Conservation (phyloP, 2,888 invertebrate genomes). For the Ichneumoninae sp. region DNA sequence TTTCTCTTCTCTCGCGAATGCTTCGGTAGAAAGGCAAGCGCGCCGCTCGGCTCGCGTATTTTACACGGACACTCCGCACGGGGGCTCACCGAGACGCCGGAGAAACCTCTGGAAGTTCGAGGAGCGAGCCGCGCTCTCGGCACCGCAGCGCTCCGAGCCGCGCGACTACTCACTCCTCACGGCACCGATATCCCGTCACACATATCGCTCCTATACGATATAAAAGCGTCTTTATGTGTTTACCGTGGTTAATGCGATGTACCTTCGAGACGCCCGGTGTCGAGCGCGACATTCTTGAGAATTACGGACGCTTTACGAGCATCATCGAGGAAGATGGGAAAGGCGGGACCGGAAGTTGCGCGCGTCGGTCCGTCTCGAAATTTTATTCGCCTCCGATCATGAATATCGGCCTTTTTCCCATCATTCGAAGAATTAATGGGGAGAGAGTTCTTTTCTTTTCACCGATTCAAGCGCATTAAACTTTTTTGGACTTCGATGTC, state of each 20-base stretch:
- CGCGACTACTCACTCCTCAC: slow-evolving; percentile 50
- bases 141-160: background rate
- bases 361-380: background rate
- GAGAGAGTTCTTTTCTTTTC: too few relatives aligned
- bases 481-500: too few relatives aligned
- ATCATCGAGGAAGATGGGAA: background rate
- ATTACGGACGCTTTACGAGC: background rate
- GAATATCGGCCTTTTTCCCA: background rate
- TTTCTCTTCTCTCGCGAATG: slow-evolving; percentile 69
- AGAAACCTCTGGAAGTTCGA: slow-evolving; percentile 76
- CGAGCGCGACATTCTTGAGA: background rate
- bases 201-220: slow-evolving; percentile 22
- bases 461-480: too few relatives aligned
- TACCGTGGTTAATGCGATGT: background rate
- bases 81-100: slow-evolving; percentile 67
- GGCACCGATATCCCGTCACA: slow-evolving; percentile 50
- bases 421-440: background rate
- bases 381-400: background rate
- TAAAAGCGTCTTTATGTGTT: background rate
- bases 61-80: slow-evolving; percentile 14
- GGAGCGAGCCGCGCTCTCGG: slow-evolving; percentile 43
- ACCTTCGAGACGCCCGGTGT: background rate
- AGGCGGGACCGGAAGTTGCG: background rate
- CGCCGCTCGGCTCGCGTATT: background rate
- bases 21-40: slow-evolving; percentile 71